These are phyloP conservation scores for Brachionus paranguensis DNA, from an alignment of 1,140 invertebrate species.

Conservation along the genomic window DNA sequence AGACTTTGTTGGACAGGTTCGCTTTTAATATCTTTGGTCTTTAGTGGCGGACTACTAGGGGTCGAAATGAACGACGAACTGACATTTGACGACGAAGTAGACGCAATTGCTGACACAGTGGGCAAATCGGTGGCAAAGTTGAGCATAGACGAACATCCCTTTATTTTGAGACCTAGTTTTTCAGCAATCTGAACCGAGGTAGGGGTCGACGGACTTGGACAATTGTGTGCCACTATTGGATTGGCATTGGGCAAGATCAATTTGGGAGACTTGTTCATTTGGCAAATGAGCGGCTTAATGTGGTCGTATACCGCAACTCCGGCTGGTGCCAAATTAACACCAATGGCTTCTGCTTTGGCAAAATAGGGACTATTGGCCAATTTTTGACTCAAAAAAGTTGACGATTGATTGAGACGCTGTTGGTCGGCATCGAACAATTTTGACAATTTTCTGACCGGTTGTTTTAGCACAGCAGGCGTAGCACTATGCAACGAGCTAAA, in stretches of 20 bases:
- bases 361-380: neutral
- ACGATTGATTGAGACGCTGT: conserved; percentile 15
- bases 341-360: neutral
- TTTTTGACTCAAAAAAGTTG: neutral
- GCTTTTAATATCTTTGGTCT: neutral
- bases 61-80: neutral
- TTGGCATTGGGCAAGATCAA: neutral
- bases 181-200: conserved; percentile 37
- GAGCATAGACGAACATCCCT: neutral
- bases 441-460: neutral
- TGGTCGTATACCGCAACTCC: neutral
- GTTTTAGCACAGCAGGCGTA: neutral
- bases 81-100: neutral
- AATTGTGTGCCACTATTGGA: neutral
- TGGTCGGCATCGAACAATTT: conserved; percentile 31
- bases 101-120: neutral
- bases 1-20: neutral
- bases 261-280: neutral
- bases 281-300: neutral
- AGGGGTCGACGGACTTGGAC: neutral
- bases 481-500: neutral
- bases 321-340: neutral
- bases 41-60: neutral
- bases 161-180: conserved; percentile 22
- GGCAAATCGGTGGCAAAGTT: neutral